Conservation (phyloP, 1,140 invertebrate species). For the Ceratina calcarata region DNA sequence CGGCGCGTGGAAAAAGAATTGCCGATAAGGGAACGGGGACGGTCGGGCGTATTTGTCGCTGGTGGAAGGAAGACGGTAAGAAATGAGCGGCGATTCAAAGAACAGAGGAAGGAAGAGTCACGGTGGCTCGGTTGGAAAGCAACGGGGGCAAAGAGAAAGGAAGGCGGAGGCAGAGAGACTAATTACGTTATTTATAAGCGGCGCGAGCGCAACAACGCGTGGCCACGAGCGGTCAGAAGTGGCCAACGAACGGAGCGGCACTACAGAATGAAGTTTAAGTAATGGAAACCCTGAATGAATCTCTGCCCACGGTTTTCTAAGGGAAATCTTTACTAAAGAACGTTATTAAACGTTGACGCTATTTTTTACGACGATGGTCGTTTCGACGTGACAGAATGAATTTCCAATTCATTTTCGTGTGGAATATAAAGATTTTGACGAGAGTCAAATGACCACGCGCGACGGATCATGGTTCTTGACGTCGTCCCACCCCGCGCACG, state of each 20-base stretch:
- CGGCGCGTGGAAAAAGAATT: neutral
- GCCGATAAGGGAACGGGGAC: neutral
- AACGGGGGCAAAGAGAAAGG: constrained; percentile 1
- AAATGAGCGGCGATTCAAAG: constrained; percentile 32
- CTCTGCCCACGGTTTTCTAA: no score
- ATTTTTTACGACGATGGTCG: neutral
- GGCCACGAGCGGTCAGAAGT: constrained; percentile 26
- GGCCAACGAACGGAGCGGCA: neutral
- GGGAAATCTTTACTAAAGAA: no score
- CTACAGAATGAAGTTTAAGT: constrained; percentile 32
- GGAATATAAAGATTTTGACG: no score
- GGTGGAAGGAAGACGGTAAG: neutral
- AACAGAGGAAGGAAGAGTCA: constrained; percentile 48
- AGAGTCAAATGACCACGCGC: no score
- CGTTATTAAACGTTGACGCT: no score
- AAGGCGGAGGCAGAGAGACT: constrained; percentile 54
- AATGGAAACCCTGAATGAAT: constrained; percentile 25
- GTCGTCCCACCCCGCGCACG: constrained; percentile 41
- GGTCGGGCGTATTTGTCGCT: neutral
- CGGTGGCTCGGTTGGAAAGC: neutral
- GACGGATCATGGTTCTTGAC: constrained; percentile 18
- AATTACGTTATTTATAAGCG: constrained; percentile 70
- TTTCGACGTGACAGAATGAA: no score
- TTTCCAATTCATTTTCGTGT: no score
- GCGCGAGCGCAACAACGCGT: constrained; percentile 55